Conservation (phyloP, 1,140 invertebrate genomes). For the Drosophila murphyi region DNA sequence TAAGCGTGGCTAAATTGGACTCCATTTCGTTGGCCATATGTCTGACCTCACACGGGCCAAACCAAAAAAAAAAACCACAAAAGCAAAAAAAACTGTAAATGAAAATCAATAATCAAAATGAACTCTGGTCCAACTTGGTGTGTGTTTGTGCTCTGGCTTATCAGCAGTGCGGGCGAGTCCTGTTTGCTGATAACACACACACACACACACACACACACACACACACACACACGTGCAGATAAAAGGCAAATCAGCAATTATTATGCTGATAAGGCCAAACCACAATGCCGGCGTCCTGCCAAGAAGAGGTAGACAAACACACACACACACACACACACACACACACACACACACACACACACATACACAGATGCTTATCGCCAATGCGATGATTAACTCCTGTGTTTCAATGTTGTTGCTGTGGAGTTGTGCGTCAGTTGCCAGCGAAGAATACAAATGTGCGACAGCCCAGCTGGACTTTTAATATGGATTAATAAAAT, state of each 20-base stretch:
- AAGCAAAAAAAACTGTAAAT: background rate
- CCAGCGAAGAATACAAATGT: background rate
- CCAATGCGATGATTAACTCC: conserved; percentile 35
- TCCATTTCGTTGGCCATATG: conserved; percentile 32
- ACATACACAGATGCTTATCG: conserved; percentile 37
- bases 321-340: conserved; percentile 10
- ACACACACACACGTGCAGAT: conserved; percentile 25
- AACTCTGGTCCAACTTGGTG: background rate
- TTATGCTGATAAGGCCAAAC: conserved; percentile 20
- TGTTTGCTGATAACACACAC: conserved; percentile 20
- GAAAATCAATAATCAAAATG: conserved; percentile 21
- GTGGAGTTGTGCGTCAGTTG: conserved; percentile 14
- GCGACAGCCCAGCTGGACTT: conserved; percentile 24
- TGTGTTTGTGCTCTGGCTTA: background rate
- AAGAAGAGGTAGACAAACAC: conserved; percentile 17
- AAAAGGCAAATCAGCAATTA: conserved; percentile 43
- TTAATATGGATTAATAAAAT: background rate
- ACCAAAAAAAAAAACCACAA: background rate
- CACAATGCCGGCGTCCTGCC: conserved; percentile 36
- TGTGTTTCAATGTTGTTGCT: conserved; percentile 23
- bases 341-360: conserved; percentile 5
- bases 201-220: background rate
- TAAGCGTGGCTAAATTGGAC: conserved; percentile 19
- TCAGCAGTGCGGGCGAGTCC: conserved; percentile 31
- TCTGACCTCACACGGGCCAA: conserved; percentile 21